Conservation (phyloP, 2,888 invertebrate genomes). For the Caenorhabditis afra region DNA sequence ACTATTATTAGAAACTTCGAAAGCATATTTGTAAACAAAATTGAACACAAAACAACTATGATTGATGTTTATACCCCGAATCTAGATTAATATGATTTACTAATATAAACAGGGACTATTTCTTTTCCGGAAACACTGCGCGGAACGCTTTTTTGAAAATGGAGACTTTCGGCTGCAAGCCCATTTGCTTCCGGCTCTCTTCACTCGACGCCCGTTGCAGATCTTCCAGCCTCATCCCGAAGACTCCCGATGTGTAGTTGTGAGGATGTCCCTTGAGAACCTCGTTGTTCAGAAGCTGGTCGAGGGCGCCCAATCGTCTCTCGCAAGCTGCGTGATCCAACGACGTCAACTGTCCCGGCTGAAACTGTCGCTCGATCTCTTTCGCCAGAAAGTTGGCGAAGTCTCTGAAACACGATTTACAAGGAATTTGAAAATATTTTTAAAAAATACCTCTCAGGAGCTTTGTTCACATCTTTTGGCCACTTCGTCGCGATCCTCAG, state of each 20-base stretch:
- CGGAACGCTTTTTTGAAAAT: constrained; percentile 54
- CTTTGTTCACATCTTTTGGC: constrained; percentile 74
- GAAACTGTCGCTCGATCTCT: constrained; percentile 67
- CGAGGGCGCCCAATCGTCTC: constrained; percentile 66
- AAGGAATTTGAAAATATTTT: not conserved
- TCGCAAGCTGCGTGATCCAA: constrained; percentile 51
- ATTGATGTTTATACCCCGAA: too few relatives aligned
- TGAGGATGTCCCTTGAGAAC: constrained; percentile 69
- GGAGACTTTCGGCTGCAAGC: constrained; percentile 52
- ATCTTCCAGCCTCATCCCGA: constrained; percentile 70
- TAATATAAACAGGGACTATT: too few relatives aligned
- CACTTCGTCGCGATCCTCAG: constrained; percentile 71
- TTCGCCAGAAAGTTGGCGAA: constrained; percentile 55
- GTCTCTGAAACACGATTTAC: constrained; percentile 60
- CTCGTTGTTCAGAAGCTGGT: constrained; percentile 70
- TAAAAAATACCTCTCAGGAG: constrained; percentile 52
- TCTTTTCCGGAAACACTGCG: constrained; percentile 51
- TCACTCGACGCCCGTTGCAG: constrained; percentile 64
- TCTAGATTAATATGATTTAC: too few relatives aligned
- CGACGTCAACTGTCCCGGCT: constrained; percentile 22
- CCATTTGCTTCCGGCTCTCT: constrained; percentile 65
- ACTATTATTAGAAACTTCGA: too few relatives aligned
- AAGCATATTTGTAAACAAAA: too few relatives aligned
- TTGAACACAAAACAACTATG: too few relatives aligned
- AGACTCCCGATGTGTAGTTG: constrained; percentile 71